Conservation (phyloP, 1,140 invertebrate species). For the Drosophila takahashii region DNA sequence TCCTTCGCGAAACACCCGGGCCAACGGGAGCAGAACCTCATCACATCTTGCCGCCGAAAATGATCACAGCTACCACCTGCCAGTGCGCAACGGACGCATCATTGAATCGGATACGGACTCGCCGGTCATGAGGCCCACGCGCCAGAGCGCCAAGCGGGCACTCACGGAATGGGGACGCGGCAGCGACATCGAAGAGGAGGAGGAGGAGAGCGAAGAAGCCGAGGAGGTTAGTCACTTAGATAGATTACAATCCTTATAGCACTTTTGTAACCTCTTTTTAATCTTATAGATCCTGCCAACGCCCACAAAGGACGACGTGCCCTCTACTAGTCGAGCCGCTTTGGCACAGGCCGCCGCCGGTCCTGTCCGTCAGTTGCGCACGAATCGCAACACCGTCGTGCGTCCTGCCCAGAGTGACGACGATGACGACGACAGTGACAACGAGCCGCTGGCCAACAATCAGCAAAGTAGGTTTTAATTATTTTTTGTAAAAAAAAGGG, state of each 20-base stretch:
- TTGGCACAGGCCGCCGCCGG: conserved; percentile 22
- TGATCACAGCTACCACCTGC: conserved; percentile 82
- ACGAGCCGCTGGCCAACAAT: conserved; percentile 79
- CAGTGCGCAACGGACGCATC: conserved; percentile 76
- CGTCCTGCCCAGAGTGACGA: conserved; percentile 54
- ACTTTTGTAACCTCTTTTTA: too few relatives aligned
- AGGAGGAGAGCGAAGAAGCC: conserved; percentile 71
- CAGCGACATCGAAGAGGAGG: conserved; percentile 69
- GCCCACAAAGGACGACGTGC: conserved; percentile 77
- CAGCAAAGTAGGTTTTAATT: conserved; percentile 66
- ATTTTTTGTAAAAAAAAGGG: too few relatives aligned
- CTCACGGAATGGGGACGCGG: conserved; percentile 72
- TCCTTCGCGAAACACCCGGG: conserved; percentile 72
- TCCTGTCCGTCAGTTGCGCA: conserved; percentile 68
- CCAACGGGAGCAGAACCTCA: conserved; percentile 48
- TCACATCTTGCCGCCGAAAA: conserved; percentile 67
- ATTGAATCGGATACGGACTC: conserved; percentile 80
- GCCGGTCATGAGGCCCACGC: conserved; percentile 63
- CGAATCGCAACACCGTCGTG: conserved; percentile 78
- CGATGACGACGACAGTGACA: conserved; percentile 76
- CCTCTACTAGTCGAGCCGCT: conserved; percentile 74
- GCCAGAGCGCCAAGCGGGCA: conserved; percentile 72
- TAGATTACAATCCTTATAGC: too few relatives aligned
- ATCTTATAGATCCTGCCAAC: conserved; percentile 74
- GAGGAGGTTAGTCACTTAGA: conserved; percentile 60